phyloP scores from a whole-genome alignment of 2,888 invertebrate genomes.

The Archips crataeganus region DNA sequence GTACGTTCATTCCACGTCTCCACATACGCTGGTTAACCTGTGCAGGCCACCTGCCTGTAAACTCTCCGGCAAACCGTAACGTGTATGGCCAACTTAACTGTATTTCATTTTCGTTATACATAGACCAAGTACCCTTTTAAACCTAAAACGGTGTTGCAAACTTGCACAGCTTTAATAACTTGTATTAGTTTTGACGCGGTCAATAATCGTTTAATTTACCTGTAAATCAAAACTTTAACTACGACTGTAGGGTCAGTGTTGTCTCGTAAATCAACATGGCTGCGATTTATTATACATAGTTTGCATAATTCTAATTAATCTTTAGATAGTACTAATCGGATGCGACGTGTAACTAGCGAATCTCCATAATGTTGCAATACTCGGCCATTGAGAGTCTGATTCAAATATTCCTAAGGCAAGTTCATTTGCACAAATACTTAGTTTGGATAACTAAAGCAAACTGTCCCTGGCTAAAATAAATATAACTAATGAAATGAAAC shows the following conservation, averaged over 20 bases:
- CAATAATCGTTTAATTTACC: slow-evolving; percentile 21
- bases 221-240: slow-evolving; percentile 27
- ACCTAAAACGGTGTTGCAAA: neutral
- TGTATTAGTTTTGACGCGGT: neutral
- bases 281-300: slow-evolving; percentile 28
- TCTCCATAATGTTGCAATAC: neutral
- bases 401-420: neutral
- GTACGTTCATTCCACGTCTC: too few species aligned
- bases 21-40: too few species aligned
- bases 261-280: slow-evolving; percentile 27
- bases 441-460: too few species aligned
- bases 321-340: slow-evolving; percentile 5
- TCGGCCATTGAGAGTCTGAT: neutral
- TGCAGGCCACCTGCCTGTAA: too few species aligned
- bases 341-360: neutral
- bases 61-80: too few species aligned
- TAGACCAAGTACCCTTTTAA: too few species aligned
- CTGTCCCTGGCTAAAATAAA: too few species aligned
- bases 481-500: too few species aligned
- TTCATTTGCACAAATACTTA: too few species aligned
- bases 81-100: too few species aligned
- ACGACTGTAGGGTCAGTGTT: slow-evolving; percentile 22
- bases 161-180: neutral
- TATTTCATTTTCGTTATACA: too few species aligned
- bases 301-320: slow-evolving; percentile 18